Base-by-base conservation (phyloP, 2,797 vertebrate genomes). In the Nyctalus aviator region DNA sequence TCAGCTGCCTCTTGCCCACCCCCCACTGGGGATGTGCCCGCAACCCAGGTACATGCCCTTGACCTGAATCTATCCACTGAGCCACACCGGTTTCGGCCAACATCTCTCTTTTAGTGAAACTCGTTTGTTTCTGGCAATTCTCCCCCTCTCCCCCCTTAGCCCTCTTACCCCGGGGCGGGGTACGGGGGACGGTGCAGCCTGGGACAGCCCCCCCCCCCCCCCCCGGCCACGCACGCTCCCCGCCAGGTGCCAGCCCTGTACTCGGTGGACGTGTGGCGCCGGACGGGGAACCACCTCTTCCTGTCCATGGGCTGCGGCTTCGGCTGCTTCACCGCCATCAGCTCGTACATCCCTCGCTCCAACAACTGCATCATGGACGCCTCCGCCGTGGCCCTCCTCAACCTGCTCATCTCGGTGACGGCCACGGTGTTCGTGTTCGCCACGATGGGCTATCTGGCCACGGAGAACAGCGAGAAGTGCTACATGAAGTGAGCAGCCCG, bases 281-380 rank as follows among this genome's bases (percentile, higher is more conserved):
- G 98, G 95, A 98, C 99, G 0, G 99, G 98, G 62, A 99, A 98
- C 0, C 99, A 99, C 95, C 98, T 99, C 5, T 99, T 99, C 96
- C 98, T 99, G 25, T 98, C 99, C 6, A 96, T 99, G 71, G 98
- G 99, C 50, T 98, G 99, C 0, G 99, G 99, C 81, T 99, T 99
- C 0, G 99, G 99, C 7, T 99, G 99, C 59, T 97, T 99, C 84
- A 99, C 99, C 0, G 99, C 99, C 15, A 99, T 99, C 97, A 99
- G 99, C 46, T 99, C 99, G 81, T 99, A 99, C 95, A 98, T 99
- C 86, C 98, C 98, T 27, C 98, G 96, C 41, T 97, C 98, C 96
- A 99, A 99, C 97, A 99, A 99, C 98, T 99, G 99, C 96, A 98
- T 99, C 96, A 97, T 98, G 0, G 99, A 99, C 2, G 99, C 99